Conservation (phyloP, 2,888 invertebrate species). For the Trichogramma dendrolimi region DNA sequence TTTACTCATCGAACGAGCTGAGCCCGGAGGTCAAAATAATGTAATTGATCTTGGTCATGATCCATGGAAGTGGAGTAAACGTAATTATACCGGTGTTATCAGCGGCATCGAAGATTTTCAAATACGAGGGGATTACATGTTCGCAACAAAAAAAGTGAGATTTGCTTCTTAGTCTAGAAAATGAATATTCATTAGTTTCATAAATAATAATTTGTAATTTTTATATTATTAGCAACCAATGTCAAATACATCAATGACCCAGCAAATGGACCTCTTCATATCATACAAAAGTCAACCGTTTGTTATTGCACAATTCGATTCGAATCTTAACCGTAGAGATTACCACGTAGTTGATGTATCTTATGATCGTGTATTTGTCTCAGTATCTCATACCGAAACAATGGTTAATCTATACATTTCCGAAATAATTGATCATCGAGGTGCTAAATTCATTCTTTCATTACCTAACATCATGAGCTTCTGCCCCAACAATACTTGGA, state of each 20-base stretch:
- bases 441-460: conserved; percentile 69
- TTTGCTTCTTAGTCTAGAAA: conserved; percentile 16
- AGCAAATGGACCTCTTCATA: conserved; percentile 66
- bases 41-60: conserved; percentile 48
- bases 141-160: conserved; percentile 66
- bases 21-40: conserved; percentile 59
- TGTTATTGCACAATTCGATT: conserved; percentile 67
- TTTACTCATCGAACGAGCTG: conserved; percentile 68
- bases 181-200: conserved; percentile 21
- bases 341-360: conserved; percentile 83
- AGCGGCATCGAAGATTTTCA: conserved; percentile 76
- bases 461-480: conserved; percentile 77
- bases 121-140: conserved; percentile 79
- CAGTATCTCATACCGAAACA: conserved; percentile 72
- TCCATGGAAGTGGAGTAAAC: conserved; percentile 18
- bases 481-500: conserved; percentile 78
- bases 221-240: neutral
- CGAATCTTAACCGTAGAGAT: conserved; percentile 62
- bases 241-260: conserved; percentile 16
- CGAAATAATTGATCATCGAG: conserved; percentile 62
- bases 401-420: conserved; percentile 79
- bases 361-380: conserved; percentile 74
- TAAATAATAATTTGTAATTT: neutral
- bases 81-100: conserved; percentile 55
- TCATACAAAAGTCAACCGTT: conserved; percentile 72